Evolutionary conservation across 2,888 invertebrate genomes (phyloP).

Genomic region (Teleogryllus oceanicus): DNA sequence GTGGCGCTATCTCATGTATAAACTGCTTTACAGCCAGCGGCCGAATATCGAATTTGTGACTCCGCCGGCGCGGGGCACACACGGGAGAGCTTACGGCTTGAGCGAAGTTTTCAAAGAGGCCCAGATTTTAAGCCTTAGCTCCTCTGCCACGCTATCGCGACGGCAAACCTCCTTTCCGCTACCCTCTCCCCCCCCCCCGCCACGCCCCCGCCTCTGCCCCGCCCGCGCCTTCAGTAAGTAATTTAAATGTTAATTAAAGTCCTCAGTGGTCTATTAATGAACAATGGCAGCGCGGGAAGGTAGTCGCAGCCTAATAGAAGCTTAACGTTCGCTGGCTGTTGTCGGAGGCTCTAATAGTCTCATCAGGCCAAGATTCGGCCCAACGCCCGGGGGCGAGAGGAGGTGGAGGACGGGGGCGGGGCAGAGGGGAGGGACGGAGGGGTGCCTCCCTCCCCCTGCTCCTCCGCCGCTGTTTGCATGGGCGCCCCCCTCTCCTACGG

Average conservation of each 20-base stretch:
- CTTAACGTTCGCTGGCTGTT: slow-evolving; percentile 29
- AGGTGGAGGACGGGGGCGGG: not conserved
- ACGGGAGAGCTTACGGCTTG: not conserved
- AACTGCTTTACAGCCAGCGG: not conserved
- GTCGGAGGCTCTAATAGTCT: slow-evolving; percentile 26
- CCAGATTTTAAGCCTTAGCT: not conserved
- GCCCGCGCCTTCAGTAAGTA: slow-evolving; percentile 29
- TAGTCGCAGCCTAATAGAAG: slow-evolving; percentile 25
- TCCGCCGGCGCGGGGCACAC: not conserved
- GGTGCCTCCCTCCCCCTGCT: too few species aligned
- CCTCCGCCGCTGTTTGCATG: too few species aligned
- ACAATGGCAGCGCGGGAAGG: slow-evolving; percentile 28
- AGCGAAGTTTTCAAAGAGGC: not conserved
- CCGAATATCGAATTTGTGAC: not conserved
- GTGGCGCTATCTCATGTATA: not conserved
- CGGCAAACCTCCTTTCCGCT: not conserved
- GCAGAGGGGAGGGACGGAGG: not conserved
- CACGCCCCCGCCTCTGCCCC: not conserved
- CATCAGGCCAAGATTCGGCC: slow-evolving; percentile 23
- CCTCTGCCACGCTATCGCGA: not conserved
- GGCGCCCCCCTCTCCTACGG: too few species aligned
- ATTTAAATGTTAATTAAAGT: slow-evolving; percentile 36
- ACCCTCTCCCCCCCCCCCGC: not conserved
- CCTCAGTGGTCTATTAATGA: slow-evolving; percentile 27
- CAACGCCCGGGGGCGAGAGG: too few species aligned